Percentiles rank a stretch among this genome's conserved stretches.
These are phyloP conservation scores for Pectinophora gossypiella DNA, from an alignment of 1,140 invertebrate species.

Conservation along the genomic window DNA sequence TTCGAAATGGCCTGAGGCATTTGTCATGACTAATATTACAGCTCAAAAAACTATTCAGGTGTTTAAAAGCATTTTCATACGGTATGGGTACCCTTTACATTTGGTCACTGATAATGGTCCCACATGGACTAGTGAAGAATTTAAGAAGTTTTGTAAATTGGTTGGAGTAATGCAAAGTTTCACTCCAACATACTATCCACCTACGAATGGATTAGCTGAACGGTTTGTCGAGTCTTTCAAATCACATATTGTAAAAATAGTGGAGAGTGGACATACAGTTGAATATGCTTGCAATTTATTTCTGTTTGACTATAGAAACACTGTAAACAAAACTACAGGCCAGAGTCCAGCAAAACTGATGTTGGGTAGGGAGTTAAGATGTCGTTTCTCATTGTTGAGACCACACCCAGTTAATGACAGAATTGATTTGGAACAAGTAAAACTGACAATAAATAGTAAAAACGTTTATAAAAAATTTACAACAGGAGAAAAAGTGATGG, in stretches of 20 bases:
- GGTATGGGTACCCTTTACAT: constrained; percentile 13
- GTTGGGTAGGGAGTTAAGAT: constrained; percentile 13
- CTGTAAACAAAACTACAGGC: constrained; percentile 10
- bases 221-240: constrained; percentile 42
- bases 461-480: background rate
- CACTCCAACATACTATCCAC: constrained; percentile 36
- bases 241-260: constrained; percentile 25
- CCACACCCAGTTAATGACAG: background rate
- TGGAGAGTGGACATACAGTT: constrained; percentile 22
- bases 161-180: constrained; percentile 33
- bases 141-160: constrained; percentile 18
- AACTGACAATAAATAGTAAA: background rate
- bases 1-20: constrained; percentile 19
- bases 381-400: constrained; percentile 6
- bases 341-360: constrained; percentile 14
- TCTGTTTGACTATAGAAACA: constrained; percentile 24
- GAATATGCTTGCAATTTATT: constrained; percentile 21
- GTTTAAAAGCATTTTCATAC: constrained; percentile 10
- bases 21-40: constrained; percentile 14
- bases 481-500: constrained; percentile 7
- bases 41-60: constrained; percentile 7
- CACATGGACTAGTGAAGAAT: constrained; percentile 14
- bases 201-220: constrained; percentile 46
- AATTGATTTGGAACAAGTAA: background rate
- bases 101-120: constrained; percentile 17